Evolutionary conservation across 2,113 vertebrate genomes (phyloP), one percentile per base, ranked within the genome.

Genomic region (Eurystomus gularis): DNA sequence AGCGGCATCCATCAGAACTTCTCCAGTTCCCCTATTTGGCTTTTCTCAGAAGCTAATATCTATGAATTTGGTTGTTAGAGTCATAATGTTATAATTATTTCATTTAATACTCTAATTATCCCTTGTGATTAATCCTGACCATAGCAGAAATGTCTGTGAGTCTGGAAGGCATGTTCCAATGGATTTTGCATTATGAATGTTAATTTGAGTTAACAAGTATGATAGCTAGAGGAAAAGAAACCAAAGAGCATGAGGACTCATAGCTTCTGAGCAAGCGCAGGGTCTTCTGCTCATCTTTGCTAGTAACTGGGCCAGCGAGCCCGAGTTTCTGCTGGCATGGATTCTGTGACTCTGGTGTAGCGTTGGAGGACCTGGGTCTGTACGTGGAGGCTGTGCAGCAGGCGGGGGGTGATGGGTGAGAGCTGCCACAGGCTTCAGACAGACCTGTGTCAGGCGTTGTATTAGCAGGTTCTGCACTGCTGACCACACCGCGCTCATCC

Each of bases 101-200:
- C 89, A 95, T 96, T 96, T 95, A 96, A 93, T 96, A 93, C 86
- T 83, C 95, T 96, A 95, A 96, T 97, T 97, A 95, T 93, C 91
- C 94, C 92, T 90, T 88, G 91, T 91, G 92, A 96, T 96, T 97
- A 97, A 96, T 96, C 93, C 93, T 96, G 96, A 72, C 94, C 94
- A 88, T 68, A 88, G 48, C 87, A 96, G 86, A 70, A 58, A 94
- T 73, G 81, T 62, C 83, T 96, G 77, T 77, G 91, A 78, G 90
- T 89, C 95, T 96, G 86, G 94, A 77, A 93, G 97, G 95, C 93
- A 96, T 82, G 90, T 96, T 96, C 91, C 88, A 64, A 86, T 89
- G 71, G 86, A 57, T 91, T 93, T 52, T 82, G 81, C 89, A 28
- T 89, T 76, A 48, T 49, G 96, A 94, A 95, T 94, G 88, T 91